Conservation (phyloP, 2,888 invertebrate genomes). For the Thereva unica region DNA sequence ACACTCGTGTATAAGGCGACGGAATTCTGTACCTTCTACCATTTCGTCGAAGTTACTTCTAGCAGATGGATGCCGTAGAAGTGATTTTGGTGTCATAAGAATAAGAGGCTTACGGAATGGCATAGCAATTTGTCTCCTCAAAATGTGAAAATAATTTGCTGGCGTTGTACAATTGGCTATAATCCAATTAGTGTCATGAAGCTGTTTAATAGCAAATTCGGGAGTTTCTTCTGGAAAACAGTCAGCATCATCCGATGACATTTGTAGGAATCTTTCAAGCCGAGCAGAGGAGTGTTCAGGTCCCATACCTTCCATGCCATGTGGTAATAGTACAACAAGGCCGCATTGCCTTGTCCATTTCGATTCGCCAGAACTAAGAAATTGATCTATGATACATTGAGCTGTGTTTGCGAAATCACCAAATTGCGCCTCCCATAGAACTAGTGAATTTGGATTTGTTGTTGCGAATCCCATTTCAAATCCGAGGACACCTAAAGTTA, state of each 20-base stretch:
- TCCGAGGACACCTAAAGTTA: conserved; percentile 67
- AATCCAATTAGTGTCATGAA: conserved; percentile 97
- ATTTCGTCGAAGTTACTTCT: conserved; percentile 94
- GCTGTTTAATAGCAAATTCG: conserved; percentile 89
- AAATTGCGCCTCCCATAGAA: conserved; percentile 99
- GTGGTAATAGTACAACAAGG: conserved; percentile 93
- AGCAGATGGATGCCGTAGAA: conserved; percentile 94
- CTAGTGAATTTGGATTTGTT: conserved; percentile 96
- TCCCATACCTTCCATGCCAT: conserved; percentile 99
- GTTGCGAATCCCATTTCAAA: conserved; percentile 98
- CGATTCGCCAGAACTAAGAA: conserved; percentile 90
- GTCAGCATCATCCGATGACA: conserved; percentile 96
- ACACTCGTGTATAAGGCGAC: conserved; percentile 70
- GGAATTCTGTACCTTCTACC: conserved; percentile 80
- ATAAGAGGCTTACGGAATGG: conserved; percentile 98
- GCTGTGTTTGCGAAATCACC: conserved; percentile 99
- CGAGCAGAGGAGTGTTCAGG: conserved; percentile 71
- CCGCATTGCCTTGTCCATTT: conserved; percentile 99
- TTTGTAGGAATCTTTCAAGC: conserved; percentile 81
- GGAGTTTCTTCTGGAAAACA: conserved; percentile 91
- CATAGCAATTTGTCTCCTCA: conserved; percentile 92
- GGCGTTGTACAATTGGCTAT: conserved; percentile 96
- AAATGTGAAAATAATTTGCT: conserved; percentile 95
- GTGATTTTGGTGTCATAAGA: conserved; percentile 95
- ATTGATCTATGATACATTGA: conserved; percentile 95